A percentile compares a stretch with the other conserved stretches of the same genome.
These are phyloP conservation scores for Drosophila burlai DNA, from an alignment of 1,140 invertebrate species.

Conservation along the genomic window DNA sequence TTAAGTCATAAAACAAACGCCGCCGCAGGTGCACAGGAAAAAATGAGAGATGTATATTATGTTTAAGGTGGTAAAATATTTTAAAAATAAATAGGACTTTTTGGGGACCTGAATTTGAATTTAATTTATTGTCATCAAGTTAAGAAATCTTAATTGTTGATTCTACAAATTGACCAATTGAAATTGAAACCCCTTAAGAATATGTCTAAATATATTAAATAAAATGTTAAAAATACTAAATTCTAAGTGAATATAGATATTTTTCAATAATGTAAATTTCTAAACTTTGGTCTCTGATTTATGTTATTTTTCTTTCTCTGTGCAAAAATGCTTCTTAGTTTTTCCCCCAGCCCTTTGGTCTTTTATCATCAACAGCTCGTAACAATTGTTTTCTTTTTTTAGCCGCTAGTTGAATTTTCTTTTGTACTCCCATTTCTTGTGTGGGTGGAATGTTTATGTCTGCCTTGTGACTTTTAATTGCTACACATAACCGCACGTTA, in stretches of 20 bases:
- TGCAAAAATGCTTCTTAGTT: not conserved
- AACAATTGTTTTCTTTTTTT: conserved; percentile 58
- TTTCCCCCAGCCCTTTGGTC: not conserved
- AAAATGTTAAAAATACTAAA: not conserved
- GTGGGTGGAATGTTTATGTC: conserved; percentile 68
- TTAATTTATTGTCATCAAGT: not conserved
- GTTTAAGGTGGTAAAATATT: not conserved
- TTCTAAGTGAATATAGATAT: too few species aligned
- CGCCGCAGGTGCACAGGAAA: conserved; percentile 17
- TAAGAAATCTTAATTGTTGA: not conserved
- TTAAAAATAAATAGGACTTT: fast-evolving
- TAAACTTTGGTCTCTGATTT: too few species aligned
- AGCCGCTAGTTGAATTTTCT: conserved; percentile 20
- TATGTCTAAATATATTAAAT: not conserved
- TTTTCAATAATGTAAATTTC: too few species aligned
- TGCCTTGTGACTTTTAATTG: conserved; percentile 80
- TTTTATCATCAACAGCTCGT: conserved; percentile 75
- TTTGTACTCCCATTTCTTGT: conserved; percentile 30
- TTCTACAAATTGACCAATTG: not conserved
- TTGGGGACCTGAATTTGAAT: not conserved
- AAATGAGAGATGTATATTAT: not conserved
- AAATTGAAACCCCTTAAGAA: not conserved
- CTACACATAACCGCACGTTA: conserved; percentile 68
- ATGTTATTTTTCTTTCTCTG: not conserved
- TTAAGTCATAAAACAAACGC: conserved; percentile 78